Evolutionary conservation across 2,113 vertebrate genomes (phyloP).

Genomic region (Acrocephalus kingi): DNA sequence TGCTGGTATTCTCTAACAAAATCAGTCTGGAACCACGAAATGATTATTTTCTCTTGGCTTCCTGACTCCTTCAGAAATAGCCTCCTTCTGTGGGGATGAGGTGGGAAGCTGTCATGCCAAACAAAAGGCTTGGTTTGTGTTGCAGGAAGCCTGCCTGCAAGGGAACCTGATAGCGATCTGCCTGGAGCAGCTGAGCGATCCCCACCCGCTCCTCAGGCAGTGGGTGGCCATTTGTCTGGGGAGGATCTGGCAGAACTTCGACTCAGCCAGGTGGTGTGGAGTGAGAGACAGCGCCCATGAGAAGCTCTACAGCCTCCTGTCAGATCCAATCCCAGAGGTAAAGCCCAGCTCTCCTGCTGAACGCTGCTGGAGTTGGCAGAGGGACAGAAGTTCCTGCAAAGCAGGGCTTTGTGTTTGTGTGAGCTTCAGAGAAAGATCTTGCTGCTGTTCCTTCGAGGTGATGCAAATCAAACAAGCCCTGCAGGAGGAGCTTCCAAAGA

Average conservation of each 20-base stretch:
- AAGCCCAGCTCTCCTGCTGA: neutral
- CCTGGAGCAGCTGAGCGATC: slow-evolving; percentile 95
- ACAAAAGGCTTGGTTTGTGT: neutral
- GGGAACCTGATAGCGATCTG: slow-evolving; percentile 97
- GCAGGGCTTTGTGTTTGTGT: neutral
- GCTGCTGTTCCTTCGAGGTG: neutral
- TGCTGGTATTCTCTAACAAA: neutral
- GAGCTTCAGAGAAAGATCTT: neutral
- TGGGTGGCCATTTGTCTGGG: slow-evolving; percentile 99
- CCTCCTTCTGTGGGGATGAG: neutral
- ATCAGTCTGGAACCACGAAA: neutral
- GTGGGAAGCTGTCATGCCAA: neutral
- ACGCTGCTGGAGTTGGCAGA: rapidly evolving
- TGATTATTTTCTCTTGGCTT: neutral
- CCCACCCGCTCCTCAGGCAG: slow-evolving; percentile 92
- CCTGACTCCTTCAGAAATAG: neutral
- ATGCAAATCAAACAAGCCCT: neutral
- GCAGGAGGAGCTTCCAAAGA: neutral
- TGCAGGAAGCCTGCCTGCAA: slow-evolving; percentile 95
- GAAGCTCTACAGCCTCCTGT: slow-evolving; percentile 96
- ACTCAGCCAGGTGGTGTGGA: slow-evolving; percentile 95
- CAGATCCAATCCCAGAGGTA: slow-evolving; percentile 95
- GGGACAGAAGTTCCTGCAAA: neutral
- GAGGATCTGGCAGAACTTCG: slow-evolving; percentile 98
- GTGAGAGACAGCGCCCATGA: slow-evolving; percentile 97